Evolutionary conservation across 2,113 vertebrate species (phyloP).

Genomic region (Saccopteryx bilineata): DNA sequence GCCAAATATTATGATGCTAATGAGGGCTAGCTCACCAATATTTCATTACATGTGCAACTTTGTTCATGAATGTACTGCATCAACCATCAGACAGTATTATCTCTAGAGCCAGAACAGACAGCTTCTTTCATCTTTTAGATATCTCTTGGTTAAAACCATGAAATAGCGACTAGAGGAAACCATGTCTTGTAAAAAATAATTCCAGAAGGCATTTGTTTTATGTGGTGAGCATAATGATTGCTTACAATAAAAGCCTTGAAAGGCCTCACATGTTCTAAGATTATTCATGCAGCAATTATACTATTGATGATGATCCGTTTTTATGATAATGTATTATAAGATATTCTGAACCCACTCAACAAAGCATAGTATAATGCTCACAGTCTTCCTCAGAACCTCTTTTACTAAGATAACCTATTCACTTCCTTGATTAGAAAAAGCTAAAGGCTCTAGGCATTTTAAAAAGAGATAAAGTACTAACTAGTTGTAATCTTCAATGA

Average conservation of each 20-base stretch:
- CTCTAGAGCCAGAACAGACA: not conserved
- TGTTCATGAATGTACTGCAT: constrained; percentile 17
- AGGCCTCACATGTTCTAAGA: constrained; percentile 60
- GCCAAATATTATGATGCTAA: constrained; percentile 71
- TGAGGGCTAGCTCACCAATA: constrained; percentile 37
- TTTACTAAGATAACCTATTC: constrained; percentile 76
- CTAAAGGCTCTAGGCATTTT: constrained; percentile 35
- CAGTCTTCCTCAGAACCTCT: constrained; percentile 13
- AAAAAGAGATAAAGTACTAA: constrained; percentile 3
- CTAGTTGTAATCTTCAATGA: constrained; percentile 45
- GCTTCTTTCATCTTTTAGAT: constrained; percentile 50
- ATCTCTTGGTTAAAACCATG: constrained; percentile 20
- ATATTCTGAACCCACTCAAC: constrained; percentile 55
- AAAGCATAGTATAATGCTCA: not conserved
- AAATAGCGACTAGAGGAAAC: constrained; percentile 65
- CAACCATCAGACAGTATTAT: not conserved
- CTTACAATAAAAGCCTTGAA: constrained; percentile 69
- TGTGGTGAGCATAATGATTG: constrained; percentile 62
- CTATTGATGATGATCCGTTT: constrained; percentile 74
- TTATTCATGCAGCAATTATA: constrained; percentile 57
- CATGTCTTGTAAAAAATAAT: constrained; percentile 38
- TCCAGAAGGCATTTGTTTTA: constrained; percentile 64
- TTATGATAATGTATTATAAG: constrained; percentile 74
- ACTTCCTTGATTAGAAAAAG: constrained; percentile 61
- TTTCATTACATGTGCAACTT: constrained; percentile 50